Conservation (phyloP, 2,113 vertebrate genomes). For the Alaudala cheleensis region DNA sequence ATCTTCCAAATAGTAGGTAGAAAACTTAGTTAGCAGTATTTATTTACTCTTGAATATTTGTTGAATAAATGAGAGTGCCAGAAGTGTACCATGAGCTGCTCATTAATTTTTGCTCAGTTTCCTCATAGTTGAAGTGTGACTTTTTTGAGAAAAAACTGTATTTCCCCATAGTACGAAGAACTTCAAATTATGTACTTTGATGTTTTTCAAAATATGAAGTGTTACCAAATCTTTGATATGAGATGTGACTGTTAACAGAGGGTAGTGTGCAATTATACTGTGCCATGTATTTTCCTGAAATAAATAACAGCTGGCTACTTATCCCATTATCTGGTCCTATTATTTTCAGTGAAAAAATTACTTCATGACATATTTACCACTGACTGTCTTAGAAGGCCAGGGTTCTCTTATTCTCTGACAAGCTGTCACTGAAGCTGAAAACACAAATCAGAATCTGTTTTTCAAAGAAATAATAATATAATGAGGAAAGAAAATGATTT, state of each 20-base stretch:
- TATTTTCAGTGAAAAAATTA: background rate
- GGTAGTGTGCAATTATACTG: background rate
- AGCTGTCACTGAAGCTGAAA: background rate
- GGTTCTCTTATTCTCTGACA: background rate
- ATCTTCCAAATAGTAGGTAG: background rate
- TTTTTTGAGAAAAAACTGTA: background rate
- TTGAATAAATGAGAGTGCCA: background rate
- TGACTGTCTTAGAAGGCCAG: background rate
- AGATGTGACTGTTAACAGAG: background rate
- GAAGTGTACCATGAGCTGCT: background rate
- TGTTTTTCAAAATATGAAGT: background rate
- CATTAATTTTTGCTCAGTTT: background rate
- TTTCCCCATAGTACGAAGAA: background rate
- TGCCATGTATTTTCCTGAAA: background rate
- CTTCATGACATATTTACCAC: background rate
- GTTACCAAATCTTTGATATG: background rate
- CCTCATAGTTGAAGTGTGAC: background rate
- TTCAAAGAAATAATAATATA: background rate
- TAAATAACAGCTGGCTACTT: background rate
- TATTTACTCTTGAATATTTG: background rate
- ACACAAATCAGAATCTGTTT: background rate
- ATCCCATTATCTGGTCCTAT: background rate
- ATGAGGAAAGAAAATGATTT: background rate
- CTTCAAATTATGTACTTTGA: background rate
- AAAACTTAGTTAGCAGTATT: background rate